Percentiles rank a stretch among this genome's conserved stretches.
These are phyloP conservation scores for Mya arenaria DNA, from an alignment of 1,140 invertebrate genomes.

Conservation along the genomic window DNA sequence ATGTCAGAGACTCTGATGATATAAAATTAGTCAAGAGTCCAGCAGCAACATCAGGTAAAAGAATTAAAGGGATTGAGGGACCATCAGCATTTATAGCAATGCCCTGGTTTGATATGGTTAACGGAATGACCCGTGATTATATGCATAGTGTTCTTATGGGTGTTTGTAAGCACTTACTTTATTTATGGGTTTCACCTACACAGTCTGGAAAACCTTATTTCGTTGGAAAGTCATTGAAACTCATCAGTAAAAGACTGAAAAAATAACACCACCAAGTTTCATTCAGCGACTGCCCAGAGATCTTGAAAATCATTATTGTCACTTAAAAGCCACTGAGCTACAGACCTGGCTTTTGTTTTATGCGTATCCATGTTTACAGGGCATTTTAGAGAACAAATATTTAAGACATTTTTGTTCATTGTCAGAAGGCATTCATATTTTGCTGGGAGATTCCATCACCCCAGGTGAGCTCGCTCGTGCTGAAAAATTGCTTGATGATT, in stretches of 20 bases:
- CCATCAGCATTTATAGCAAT: slow-evolving; percentile 20
- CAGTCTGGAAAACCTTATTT: slow-evolving; percentile 31
- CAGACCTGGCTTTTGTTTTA: slow-evolving; percentile 55
- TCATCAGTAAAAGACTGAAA: slow-evolving; percentile 38
- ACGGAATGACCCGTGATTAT: slow-evolving; percentile 43
- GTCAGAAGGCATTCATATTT: slow-evolving; percentile 55
- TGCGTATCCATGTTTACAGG: slow-evolving; percentile 54
- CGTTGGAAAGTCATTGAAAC: slow-evolving; percentile 47
- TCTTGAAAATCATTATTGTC: slow-evolving; percentile 51
- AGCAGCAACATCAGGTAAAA: not conserved
- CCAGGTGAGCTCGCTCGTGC: slow-evolving; percentile 20
- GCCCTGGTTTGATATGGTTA: slow-evolving; percentile 35
- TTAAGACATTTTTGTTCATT: slow-evolving; percentile 44
- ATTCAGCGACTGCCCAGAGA: slow-evolving; percentile 53
- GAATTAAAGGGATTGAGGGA: slow-evolving; percentile 21
- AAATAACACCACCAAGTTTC: slow-evolving; percentile 40
- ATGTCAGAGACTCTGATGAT: slow-evolving; percentile 24
- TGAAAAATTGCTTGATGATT: slow-evolving; percentile 28
- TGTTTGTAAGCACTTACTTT: slow-evolving; percentile 38
- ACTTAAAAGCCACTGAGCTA: slow-evolving; percentile 55
- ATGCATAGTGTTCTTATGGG: slow-evolving; percentile 61
- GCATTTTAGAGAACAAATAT: slow-evolving; percentile 46
- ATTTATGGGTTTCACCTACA: slow-evolving; percentile 43
- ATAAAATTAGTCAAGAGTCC: slow-evolving; percentile 15
- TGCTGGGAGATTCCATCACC: slow-evolving; percentile 52